A percentile compares a stretch with the other conserved stretches of the same genome.
Conservation (phyloP, 53 echinoderm and acorn worm species). For the Echinarachnius parma region DNA sequence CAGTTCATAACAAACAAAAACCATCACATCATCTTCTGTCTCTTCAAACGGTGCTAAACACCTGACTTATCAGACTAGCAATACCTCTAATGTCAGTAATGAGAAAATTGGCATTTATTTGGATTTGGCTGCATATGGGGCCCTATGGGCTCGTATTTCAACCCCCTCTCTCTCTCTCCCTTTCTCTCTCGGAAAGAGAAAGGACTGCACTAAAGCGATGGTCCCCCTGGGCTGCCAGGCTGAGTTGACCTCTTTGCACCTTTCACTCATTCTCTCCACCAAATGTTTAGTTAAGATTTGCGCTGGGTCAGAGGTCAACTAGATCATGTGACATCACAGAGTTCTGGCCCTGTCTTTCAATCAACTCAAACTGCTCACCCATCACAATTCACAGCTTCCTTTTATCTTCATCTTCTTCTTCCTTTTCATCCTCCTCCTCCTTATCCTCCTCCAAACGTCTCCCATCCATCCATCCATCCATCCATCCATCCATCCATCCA, state of each 20-base stretch:
- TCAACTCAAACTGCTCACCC: conserved; percentile 21
- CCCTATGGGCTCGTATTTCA: conserved; percentile 44
- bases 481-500: too few species aligned
- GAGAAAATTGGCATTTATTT: conserved; percentile 29
- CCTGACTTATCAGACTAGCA: too few species aligned
- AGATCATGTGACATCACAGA: conserved; percentile 44
- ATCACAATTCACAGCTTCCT: not conserved
- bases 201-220: not conserved
- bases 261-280: conserved; percentile 38
- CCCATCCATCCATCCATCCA: not conserved
- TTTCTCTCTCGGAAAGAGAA: too few species aligned
- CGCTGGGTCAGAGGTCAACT: conserved; percentile 16
- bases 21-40: too few species aligned
- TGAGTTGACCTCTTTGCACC: conserved; percentile 27
- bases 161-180: too few species aligned
- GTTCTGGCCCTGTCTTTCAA: conserved; percentile 37
- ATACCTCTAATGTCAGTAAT: too few species aligned
- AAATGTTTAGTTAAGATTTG: conserved; percentile 55
- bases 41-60: too few species aligned
- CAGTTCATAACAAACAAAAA: too few species aligned
- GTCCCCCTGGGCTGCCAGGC: not conserved
- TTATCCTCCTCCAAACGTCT: not conserved
- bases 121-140: conserved; percentile 7
- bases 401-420: not conserved
- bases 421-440: not conserved